Conservation (phyloP, 2,888 invertebrate genomes). For the Cephus pulcher region DNA sequence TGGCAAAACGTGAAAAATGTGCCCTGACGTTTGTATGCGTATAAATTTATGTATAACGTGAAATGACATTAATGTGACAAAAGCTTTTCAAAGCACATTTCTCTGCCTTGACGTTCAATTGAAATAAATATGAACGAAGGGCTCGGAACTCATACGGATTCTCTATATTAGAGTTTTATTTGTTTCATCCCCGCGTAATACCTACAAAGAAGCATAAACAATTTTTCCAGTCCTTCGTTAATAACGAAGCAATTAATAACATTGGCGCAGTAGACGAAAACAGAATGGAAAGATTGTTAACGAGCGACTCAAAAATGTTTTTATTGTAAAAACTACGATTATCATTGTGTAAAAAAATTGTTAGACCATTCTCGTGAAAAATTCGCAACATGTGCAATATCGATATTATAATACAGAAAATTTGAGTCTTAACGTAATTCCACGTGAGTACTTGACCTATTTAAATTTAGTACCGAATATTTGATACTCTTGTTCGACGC, state of each 20-base stretch:
- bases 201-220: not conserved
- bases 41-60: not conserved
- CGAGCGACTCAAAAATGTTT: not conserved
- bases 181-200: not conserved
- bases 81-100: not conserved
- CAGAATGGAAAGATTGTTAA: not conserved
- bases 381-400: not conserved
- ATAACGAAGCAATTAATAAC: not conserved
- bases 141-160: not conserved
- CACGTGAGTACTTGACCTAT: not conserved
- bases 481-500: not conserved
- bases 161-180: not conserved
- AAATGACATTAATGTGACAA: not conserved
- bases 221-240: not conserved
- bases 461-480: not conserved
- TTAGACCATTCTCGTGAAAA: not conserved
- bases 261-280: not conserved
- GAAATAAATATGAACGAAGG: not conserved
- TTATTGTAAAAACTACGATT: not conserved
- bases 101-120: not conserved
- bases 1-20: not conserved
- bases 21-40: not conserved
- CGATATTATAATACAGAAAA: not conserved
- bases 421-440: not conserved
- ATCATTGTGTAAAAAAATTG: not conserved